These are phyloP conservation scores for Sebastes vulpes DNA, from an alignment of 2,797 vertebrate genomes.

Conservation along the genomic window DNA sequence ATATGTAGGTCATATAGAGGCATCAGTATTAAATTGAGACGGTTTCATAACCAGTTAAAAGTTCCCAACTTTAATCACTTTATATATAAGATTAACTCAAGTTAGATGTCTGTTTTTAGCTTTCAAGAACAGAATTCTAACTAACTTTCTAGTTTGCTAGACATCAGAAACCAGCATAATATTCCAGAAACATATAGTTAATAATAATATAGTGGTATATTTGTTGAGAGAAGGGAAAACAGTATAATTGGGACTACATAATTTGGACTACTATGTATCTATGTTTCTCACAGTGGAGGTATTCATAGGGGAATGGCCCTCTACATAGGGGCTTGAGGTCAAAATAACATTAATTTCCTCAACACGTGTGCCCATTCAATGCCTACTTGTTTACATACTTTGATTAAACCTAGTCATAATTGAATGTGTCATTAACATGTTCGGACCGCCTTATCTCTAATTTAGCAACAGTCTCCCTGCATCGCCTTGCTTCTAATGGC, in stretches of 20 bases:
- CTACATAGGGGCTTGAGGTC: not conserved
- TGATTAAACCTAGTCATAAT: slow-evolving; percentile 52
- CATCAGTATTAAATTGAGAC: no score
- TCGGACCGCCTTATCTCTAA: slow-evolving; percentile 42
- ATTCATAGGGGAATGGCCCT: not conserved
- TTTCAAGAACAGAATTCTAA: not conserved
- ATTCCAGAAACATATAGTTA: not conserved
- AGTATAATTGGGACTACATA: not conserved
- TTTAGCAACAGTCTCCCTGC: slow-evolving; percentile 36
- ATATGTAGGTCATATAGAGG: no score
- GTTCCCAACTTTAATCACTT: no score
- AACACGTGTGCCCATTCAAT: slow-evolving; percentile 14
- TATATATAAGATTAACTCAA: not conserved
- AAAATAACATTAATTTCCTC: not conserved
- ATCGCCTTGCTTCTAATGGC: slow-evolving; percentile 46
- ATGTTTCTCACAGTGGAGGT: not conserved
- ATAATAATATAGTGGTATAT: not conserved
- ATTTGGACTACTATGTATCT: not conserved
- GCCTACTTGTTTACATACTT: slow-evolving; percentile 38
- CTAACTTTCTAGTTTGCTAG: not conserved
- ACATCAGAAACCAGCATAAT: not conserved
- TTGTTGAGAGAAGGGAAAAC: not conserved
- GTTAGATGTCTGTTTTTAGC: not conserved
- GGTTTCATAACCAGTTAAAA: no score
- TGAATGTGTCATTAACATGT: slow-evolving; percentile 58